phyloP scores from a whole-genome alignment of 2,888 invertebrate species.

The Allolobophora icterica region DNA sequence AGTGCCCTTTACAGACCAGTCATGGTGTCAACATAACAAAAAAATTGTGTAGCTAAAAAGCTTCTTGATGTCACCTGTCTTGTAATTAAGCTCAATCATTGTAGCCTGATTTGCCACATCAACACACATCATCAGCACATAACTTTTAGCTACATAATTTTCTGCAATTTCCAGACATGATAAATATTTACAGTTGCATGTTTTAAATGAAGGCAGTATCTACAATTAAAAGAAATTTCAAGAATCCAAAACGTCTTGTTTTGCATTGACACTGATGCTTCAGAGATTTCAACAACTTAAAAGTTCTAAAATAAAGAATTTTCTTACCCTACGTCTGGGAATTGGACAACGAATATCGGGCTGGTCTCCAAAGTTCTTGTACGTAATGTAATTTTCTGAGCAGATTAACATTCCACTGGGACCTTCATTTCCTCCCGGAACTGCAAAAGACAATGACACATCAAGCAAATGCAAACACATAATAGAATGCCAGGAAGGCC shows the following conservation, averaged over 20 bases:
- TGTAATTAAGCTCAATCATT: background rate
- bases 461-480: background rate
- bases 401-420: constrained; percentile 98
- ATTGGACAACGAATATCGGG: constrained; percentile 95
- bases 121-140: background rate
- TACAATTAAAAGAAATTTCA: background rate
- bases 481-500: background rate
- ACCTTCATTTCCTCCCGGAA: constrained; percentile 89
- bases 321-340: constrained; percentile 80
- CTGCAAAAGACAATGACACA: constrained; percentile 63
- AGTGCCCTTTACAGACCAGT: background rate
- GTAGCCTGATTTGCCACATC: background rate
- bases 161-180: background rate
- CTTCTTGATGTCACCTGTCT: background rate
- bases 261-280: background rate
- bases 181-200: background rate
- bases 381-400: constrained; percentile 97
- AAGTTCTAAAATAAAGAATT: background rate
- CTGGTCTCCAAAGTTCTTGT: constrained; percentile 98
- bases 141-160: background rate
- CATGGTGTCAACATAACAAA: background rate
- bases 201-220: background rate
- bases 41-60: background rate
- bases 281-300: background rate
- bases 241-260: background rate